These are phyloP conservation scores for Mesopsocus fuscifrons DNA, from an alignment of 2,888 invertebrate genomes.

Conservation along the genomic window DNA sequence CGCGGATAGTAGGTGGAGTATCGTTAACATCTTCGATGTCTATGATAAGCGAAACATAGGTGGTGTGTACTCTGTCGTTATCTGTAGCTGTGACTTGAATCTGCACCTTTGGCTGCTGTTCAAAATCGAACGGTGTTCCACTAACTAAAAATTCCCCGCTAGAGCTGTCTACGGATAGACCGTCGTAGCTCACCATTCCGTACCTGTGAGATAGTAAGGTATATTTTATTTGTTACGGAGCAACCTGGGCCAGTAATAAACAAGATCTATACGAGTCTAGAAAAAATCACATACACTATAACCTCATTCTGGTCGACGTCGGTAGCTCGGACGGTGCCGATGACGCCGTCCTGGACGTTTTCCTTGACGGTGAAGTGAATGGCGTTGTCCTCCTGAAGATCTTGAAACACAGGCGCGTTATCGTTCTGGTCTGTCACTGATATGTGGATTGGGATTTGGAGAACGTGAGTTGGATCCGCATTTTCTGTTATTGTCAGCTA, in stretches of 20 bases:
- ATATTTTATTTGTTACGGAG: too few species aligned
- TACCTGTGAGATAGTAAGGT: too few species aligned
- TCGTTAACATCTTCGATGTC: constrained; percentile 51
- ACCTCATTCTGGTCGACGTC: constrained; percentile 40
- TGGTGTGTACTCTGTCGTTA: constrained; percentile 24
- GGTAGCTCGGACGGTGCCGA: constrained; percentile 34
- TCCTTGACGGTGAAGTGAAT: constrained; percentile 31
- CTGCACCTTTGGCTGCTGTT: constrained; percentile 33
- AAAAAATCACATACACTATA: too few species aligned
- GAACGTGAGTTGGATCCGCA: constrained; percentile 11
- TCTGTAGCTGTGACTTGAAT: constrained; percentile 27
- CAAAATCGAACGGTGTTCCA: constrained; percentile 39
- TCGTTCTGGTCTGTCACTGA: constrained; percentile 48
- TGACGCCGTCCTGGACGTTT: constrained; percentile 29
- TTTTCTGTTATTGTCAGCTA: constrained; percentile 5
- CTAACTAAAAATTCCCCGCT: constrained; percentile 38
- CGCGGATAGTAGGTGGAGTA: constrained; percentile 48
- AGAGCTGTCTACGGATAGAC: constrained; percentile 29
- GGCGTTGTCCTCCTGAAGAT: constrained; percentile 17
- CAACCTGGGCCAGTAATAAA: too few species aligned
- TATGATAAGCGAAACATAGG: constrained; percentile 36
- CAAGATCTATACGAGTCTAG: too few species aligned
- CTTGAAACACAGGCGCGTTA: constrained; percentile 40
- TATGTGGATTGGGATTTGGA: constrained; percentile 26
- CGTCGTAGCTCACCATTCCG: constrained; percentile 31